Conservation (phyloP, 2,888 invertebrate genomes). For the Phyto melanocephala region DNA sequence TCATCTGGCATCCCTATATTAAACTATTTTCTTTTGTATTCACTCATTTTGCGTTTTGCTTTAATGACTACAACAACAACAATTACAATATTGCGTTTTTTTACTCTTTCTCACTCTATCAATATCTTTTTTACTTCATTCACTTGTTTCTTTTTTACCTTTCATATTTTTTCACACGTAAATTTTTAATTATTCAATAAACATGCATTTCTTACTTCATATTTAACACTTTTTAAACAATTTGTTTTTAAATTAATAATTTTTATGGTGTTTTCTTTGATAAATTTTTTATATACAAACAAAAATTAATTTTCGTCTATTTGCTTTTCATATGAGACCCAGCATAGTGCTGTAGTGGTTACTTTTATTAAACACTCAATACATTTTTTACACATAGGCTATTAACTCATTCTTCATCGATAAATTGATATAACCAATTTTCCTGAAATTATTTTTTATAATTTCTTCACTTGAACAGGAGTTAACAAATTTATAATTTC, state of each 20-base stretch:
- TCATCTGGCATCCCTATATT: slow-evolving; percentile 48
- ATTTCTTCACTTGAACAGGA: background rate
- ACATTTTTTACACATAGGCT: slow-evolving; percentile 51
- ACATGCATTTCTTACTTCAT: background rate
- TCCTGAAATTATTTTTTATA: background rate
- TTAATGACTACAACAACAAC: slow-evolving; percentile 61
- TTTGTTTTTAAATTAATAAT: background rate
- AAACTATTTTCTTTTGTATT: slow-evolving; percentile 54
- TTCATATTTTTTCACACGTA: slow-evolving; percentile 27
- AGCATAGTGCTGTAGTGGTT: slow-evolving; percentile 60
- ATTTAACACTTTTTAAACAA: background rate
- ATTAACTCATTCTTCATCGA: slow-evolving; percentile 7
- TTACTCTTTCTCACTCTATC: slow-evolving; percentile 33
- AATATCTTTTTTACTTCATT: slow-evolving; percentile 47
- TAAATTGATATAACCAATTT: background rate
- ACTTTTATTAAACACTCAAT: slow-evolving; percentile 45
- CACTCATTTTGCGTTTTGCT: slow-evolving; percentile 59
- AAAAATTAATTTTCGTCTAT: slow-evolving; percentile 56
- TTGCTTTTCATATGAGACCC: slow-evolving; percentile 56
- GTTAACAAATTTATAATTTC: background rate
- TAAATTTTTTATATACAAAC: slow-evolving; percentile 53
- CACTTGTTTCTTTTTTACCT: slow-evolving; percentile 58
- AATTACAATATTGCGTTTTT: slow-evolving; percentile 57
- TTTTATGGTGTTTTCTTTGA: slow-evolving; percentile 2
- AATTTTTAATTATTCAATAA: slow-evolving; percentile 26